Evolutionary conservation across 2,113 vertebrate species (phyloP).

Genomic region (Aegithalos caudatus): DNA sequence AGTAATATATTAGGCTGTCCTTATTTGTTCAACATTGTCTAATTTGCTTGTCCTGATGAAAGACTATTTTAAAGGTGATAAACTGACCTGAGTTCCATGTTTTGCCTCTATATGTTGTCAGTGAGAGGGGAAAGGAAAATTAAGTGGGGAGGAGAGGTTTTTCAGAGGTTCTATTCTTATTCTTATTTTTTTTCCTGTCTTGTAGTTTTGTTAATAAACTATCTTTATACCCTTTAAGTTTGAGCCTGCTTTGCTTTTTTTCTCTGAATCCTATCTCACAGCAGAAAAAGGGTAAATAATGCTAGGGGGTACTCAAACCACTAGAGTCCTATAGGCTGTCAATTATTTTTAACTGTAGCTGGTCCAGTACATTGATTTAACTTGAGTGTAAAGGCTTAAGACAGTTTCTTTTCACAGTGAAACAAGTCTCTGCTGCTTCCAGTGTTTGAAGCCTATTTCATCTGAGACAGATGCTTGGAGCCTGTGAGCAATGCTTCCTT

Average conservation of each 20-base stretch:
- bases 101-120: not conserved
- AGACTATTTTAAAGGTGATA: not conserved
- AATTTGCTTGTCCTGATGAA: not conserved
- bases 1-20: not conserved
- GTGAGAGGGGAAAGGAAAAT: not conserved
- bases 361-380: not conserved
- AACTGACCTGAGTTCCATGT: not conserved
- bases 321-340: not conserved
- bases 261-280: not conserved
- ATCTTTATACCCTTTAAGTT: not conserved
- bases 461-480: not conserved
- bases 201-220: not conserved
- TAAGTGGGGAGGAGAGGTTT: not conserved
- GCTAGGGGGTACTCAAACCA: not conserved
- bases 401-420: not conserved
- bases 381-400: not conserved
- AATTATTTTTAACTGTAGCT: not conserved
- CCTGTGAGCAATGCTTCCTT: not conserved
- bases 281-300: not conserved
- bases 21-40: not conserved
- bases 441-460: not conserved
- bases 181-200: not conserved
- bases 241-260: not conserved
- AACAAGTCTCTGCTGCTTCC: not conserved
- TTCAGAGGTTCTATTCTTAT: not conserved